phyloP scores from a whole-genome alignment of 1,140 invertebrate species.

The Orussus abietinus region DNA sequence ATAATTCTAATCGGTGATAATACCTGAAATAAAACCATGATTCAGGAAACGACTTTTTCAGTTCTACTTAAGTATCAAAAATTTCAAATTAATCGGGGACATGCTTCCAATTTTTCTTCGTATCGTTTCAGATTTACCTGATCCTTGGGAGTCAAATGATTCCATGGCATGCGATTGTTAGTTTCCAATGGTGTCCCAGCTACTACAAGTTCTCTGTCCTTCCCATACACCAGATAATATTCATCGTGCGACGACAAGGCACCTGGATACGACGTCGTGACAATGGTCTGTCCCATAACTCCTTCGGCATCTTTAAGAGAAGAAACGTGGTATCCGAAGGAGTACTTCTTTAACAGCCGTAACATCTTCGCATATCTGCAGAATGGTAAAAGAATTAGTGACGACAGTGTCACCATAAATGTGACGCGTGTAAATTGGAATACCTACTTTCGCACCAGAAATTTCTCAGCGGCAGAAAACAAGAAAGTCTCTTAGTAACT shows the following conservation, averaged over 20 bases:
- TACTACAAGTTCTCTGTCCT: conserved; percentile 56
- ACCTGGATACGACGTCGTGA: conserved; percentile 84
- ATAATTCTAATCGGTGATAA: conserved; percentile 77
- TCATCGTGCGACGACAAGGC: conserved; percentile 84
- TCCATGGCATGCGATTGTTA: conserved; percentile 28
- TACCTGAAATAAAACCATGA: conserved; percentile 51
- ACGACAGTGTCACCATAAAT: neutral
- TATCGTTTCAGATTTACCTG: conserved; percentile 8
- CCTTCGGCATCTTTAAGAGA: conserved; percentile 44
- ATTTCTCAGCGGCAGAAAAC: conserved; percentile 1
- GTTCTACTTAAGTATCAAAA: neutral
- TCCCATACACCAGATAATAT: conserved; percentile 66
- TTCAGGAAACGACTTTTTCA: neutral
- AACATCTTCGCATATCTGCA: conserved; percentile 79
- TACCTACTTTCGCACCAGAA: conserved; percentile 1
- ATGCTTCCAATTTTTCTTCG: neutral
- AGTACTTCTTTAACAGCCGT: conserved; percentile 85
- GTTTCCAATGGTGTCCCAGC: conserved; percentile 56
- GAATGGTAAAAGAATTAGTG: conserved; percentile 12
- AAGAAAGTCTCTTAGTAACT: neutral
- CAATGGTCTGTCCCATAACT: conserved; percentile 61
- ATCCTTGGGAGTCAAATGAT: conserved; percentile 24
- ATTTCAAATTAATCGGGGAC: neutral
- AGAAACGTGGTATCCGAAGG: conserved; percentile 70
- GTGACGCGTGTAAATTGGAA: neutral